A percentile compares a stretch with the other conserved stretches of the same genome.
Conservation (phyloP, 2,888 invertebrate species). For the Exocentrus adspersus region DNA sequence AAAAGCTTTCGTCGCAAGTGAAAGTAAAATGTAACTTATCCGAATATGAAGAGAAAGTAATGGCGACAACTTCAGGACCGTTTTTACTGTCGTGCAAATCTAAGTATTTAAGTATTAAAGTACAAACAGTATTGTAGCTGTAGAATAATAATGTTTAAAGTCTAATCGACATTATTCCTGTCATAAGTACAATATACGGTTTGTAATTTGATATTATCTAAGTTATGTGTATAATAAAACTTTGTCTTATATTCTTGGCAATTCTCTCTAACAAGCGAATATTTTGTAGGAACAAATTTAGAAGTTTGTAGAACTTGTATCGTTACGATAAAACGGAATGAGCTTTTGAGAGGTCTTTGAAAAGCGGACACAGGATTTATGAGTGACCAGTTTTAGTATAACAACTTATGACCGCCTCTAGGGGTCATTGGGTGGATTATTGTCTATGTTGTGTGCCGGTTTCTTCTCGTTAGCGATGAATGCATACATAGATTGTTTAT, state of each 20-base stretch:
- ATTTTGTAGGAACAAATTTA: slow-evolving; percentile 19
- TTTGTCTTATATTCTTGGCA: slow-evolving; percentile 10
- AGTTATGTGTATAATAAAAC: slow-evolving; percentile 1
- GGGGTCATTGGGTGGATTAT: slow-evolving; percentile 46
- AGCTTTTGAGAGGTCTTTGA: slow-evolving; percentile 37
- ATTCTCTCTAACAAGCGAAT: slow-evolving; percentile 9
- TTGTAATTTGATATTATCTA: not conserved
- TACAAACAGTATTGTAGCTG: too few relatives aligned
- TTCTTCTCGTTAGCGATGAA: slow-evolving; percentile 39
- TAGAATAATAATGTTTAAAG: too few relatives aligned
- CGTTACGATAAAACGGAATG: slow-evolving; percentile 37
- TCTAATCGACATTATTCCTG: too few relatives aligned
- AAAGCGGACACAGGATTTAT: slow-evolving; percentile 40
- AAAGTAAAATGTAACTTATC: too few relatives aligned
- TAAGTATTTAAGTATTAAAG: too few relatives aligned
- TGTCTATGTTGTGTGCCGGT: slow-evolving; percentile 41
- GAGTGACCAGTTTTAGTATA: slow-evolving; percentile 43
- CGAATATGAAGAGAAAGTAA: too few relatives aligned
- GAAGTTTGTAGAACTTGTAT: slow-evolving; percentile 31
- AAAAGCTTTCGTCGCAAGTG: too few relatives aligned
- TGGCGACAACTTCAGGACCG: too few relatives aligned
- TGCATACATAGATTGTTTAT: too few relatives aligned
- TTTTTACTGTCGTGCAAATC: not conserved
- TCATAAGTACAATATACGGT: too few relatives aligned
- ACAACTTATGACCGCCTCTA: slow-evolving; percentile 41